Evolutionary conservation across 2,888 invertebrate species (phyloP), one percentile per base, ranked within the genome.

Genomic region (Mythimna loreyi): DNA sequence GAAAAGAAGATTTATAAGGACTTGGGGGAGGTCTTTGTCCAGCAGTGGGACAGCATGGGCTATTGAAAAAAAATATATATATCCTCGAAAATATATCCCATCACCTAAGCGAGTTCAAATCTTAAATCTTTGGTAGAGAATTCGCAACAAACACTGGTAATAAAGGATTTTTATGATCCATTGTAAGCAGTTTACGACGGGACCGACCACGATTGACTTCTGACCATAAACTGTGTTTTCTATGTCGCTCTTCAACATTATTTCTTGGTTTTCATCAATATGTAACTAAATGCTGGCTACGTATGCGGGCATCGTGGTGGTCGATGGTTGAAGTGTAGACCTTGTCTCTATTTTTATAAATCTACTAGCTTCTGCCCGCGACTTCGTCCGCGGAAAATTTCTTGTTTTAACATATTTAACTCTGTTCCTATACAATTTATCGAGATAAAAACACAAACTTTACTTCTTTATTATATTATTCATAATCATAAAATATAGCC

Each of bases 161-260:
- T 93, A 92, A 93, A 92, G 82, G 82, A 88, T 87, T 86, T 94
- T 94, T 93, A 94, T 91, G 94, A 93, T 81, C 91, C 90, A 94
- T 94, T 94, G 94, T 94, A 86, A 89, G 74, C 78, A 83, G 78
- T 92, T 93, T 92, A 94, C 89, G 91, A 90, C 89, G 76, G 77
- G n/a, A 78, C 85, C 85, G 82, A 78, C 88, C 89, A 81, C 90
- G 93, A 94, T 93, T 93, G 93, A 93, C 94, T 94, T 91, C 92
- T 93, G 92, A 81, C 88, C 92, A 90, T 94, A 93, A 94, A 94
- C 86, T 90, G 83, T 85, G 86, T 91, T 93, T 93, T 92, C 93
- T 93, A 93, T 92, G 93, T 90, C 87, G 86, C 87, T 85, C 85
- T 86, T 87, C 80, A 78, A 81, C 75, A 67, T 70, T 79, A 84